A percentile compares a stretch with the other conserved stretches of the same genome.
phyloP scores from a whole-genome alignment of 2,888 invertebrate genomes.

The Ichneumoninae sp. region DNA sequence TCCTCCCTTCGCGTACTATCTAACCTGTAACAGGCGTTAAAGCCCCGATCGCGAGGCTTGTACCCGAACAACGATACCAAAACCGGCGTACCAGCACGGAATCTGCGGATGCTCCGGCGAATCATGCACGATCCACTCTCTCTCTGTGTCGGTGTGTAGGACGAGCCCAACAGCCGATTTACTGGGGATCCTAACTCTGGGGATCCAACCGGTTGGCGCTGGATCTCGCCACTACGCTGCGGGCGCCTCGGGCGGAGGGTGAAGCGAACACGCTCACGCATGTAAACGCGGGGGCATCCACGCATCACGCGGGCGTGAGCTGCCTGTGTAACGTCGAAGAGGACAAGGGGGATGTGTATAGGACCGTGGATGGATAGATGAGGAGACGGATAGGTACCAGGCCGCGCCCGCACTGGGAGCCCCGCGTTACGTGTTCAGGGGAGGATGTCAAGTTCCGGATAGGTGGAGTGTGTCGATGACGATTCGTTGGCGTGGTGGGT shows the following conservation, averaged over 20 bases:
- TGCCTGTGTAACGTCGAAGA: constrained; percentile 42
- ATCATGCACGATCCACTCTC: constrained; percentile 52
- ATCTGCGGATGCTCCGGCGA: constrained; percentile 32
- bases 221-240: constrained; percentile 28
- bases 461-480: constrained; percentile 1
- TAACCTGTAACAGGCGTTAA: constrained; percentile 70
- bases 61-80: constrained; percentile 57
- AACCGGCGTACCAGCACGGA: background rate
- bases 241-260: constrained; percentile 25
- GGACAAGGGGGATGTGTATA: constrained; percentile 22
- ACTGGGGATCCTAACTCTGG: constrained; percentile 43
- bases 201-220: constrained; percentile 1
- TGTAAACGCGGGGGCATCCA: constrained; percentile 57
- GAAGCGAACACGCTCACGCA: constrained; percentile 52
- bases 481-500: background rate
- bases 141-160: background rate
- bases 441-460: constrained; percentile 23
- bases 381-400: background rate
- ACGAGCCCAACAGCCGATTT: constrained; percentile 47
- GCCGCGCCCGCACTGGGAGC: constrained; percentile 16
- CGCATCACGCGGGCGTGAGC: constrained; percentile 52
- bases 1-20: constrained; percentile 54
- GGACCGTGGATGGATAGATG: constrained; percentile 15
- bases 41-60: constrained; percentile 66
- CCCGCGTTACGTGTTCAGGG: constrained; percentile 41